phyloP scores from a whole-genome alignment of 2,888 invertebrate species.

The Drosophila paranaensis region DNA sequence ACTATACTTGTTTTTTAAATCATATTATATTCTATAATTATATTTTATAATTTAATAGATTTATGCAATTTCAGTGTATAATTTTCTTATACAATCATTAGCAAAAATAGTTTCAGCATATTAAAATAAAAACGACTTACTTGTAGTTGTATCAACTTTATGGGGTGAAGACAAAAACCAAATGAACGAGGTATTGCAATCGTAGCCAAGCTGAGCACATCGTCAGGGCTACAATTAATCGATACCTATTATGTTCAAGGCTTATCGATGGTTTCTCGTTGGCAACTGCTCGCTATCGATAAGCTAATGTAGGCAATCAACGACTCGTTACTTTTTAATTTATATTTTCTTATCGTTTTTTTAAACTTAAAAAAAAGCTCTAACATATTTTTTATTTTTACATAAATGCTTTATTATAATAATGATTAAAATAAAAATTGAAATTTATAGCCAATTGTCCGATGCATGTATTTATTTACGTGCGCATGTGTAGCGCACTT shows the following conservation, averaged over 20 bases:
- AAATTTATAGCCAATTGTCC: neutral
- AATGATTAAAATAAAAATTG: neutral
- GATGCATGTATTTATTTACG: neutral
- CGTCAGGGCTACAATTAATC: neutral
- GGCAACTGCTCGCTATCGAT: neutral
- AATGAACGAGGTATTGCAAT: conserved; percentile 80
- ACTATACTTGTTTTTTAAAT: neutral
- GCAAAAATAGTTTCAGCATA: neutral
- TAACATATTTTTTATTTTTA: neutral
- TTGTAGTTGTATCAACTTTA: conserved; percentile 82
- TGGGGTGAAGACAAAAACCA: conserved; percentile 84
- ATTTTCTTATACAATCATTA: neutral
- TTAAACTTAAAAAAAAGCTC: neutral
- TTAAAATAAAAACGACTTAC: conserved; percentile 63
- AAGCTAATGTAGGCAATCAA: neutral
- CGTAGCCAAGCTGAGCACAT: neutral
- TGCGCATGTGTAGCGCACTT: conserved; percentile 5
- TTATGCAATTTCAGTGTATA: neutral
- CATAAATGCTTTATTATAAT: neutral
- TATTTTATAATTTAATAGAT: neutral
- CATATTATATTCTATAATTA: neutral
- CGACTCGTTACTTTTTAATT: conserved; percentile 1
- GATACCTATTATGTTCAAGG: neutral
- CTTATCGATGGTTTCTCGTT: conserved; percentile 21
- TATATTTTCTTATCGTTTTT: neutral